Evolutionary conservation across 2,797 vertebrate genomes (phyloP).

Genomic region (Yasuhikotakia modesta): DNA sequence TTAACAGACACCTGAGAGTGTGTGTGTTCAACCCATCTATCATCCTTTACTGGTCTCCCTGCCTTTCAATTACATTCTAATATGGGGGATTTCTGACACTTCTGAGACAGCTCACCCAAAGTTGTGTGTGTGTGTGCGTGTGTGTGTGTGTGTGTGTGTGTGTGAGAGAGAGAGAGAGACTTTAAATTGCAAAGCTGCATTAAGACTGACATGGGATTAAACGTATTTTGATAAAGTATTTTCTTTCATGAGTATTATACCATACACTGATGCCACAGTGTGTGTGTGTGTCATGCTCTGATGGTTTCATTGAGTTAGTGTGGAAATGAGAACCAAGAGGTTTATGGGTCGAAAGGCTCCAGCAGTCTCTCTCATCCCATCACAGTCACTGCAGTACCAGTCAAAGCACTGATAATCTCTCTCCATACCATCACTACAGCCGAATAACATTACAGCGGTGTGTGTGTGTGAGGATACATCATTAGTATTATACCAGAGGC

Average conservation of each 20-base stretch:
- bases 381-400: constrained; percentile 23
- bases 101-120: constrained; percentile 61
- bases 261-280: constrained; percentile 2
- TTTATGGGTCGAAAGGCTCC: constrained; percentile 21
- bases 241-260: constrained; percentile 36
- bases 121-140: constrained; percentile 19
- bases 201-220: constrained; percentile 46
- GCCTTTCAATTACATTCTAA: constrained; percentile 67
- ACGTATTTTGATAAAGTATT: constrained; percentile 31
- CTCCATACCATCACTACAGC: constrained; percentile 9
- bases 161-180: neutral
- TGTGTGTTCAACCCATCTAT: constrained; percentile 58
- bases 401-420: constrained; percentile 42
- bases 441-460: constrained; percentile 36
- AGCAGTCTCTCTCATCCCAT: constrained; percentile 37
- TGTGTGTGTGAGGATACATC: constrained; percentile 41
- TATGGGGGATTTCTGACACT: constrained; percentile 71
- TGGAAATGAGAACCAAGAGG: constrained; percentile 14
- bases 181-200: constrained; percentile 26
- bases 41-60: constrained; percentile 51
- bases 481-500: constrained; percentile 58
- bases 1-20: constrained; percentile 46
- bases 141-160: constrained; percentile 38
- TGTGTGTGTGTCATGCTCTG: neutral
- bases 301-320: constrained; percentile 12